phyloP scores from a whole-genome alignment of 1,140 invertebrate species.

The Phortica variegata region DNA sequence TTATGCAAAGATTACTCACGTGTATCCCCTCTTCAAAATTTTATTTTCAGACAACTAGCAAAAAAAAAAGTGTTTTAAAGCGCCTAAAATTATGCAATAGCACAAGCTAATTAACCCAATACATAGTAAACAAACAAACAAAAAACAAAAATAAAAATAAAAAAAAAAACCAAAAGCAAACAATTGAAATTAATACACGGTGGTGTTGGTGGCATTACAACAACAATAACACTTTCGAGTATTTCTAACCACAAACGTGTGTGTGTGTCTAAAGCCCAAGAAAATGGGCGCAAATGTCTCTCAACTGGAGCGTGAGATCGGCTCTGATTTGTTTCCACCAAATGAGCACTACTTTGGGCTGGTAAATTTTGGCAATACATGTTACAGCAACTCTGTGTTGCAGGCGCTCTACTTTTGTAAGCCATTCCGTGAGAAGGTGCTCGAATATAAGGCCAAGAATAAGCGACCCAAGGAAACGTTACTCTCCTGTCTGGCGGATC shows the following conservation, averaged over 20 bases:
- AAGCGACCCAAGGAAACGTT: conserved; percentile 97
- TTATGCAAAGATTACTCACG: conserved; percentile 54
- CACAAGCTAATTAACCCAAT: not conserved
- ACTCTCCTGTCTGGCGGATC: conserved; percentile 94
- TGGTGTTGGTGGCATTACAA: not conserved
- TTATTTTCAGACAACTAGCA: conserved; percentile 48
- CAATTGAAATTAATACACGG: conserved; percentile 5
- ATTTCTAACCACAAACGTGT: conserved; percentile 38
- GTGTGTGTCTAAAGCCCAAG: conserved; percentile 31
- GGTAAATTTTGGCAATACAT: conserved; percentile 99
- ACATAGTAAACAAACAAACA: conserved; percentile 15
- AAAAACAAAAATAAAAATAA: conserved; percentile 8
- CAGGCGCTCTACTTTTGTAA: conserved; percentile 99
- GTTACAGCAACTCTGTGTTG: conserved; percentile 98
- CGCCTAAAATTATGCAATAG: conserved; percentile 31
- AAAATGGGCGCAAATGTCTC: conserved; percentile 91
- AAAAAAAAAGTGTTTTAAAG: conserved; percentile 40
- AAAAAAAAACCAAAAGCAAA: conserved; percentile 8
- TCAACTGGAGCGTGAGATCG: conserved; percentile 96
- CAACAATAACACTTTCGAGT: conserved; percentile 5
- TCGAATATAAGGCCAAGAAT: conserved; percentile 98
- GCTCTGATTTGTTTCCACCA: conserved; percentile 93
- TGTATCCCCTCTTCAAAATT: conserved; percentile 57
- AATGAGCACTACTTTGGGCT: conserved; percentile 99
- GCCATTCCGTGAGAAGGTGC: conserved; percentile 96